These are phyloP conservation scores for Catocala fraxini DNA, from an alignment of 2,888 invertebrate species.

Conservation along the genomic window DNA sequence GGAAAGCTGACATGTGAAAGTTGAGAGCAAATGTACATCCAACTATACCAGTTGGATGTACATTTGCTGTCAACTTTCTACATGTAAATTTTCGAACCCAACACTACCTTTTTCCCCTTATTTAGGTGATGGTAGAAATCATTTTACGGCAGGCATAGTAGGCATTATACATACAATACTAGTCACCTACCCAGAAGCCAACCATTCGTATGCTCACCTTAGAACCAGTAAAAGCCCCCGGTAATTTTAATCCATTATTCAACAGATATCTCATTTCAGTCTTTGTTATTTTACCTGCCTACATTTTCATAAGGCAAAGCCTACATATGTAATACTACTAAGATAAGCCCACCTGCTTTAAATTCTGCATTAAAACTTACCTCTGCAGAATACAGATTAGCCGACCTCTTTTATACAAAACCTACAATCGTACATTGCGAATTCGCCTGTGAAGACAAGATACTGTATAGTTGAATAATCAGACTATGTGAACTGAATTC, in stretches of 20 bases:
- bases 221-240: neutral
- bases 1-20: no score
- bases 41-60: no score
- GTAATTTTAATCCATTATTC: neutral
- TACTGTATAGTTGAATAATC: constrained; percentile 3
- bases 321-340: constrained; percentile 11
- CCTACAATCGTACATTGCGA: constrained; percentile 5
- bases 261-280: constrained; percentile 9
- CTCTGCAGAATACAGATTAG: constrained; percentile 31
- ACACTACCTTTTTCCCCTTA: no score
- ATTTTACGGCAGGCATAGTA: no score
- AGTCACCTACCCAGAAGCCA: no score
- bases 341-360: constrained; percentile 14
- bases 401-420: constrained; percentile 13
- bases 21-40: no score
- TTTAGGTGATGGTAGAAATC: no score
- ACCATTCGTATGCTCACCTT: no score
- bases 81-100: no score
- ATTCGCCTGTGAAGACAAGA: constrained; percentile 12
- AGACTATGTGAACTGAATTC: neutral
- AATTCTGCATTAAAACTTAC: constrained; percentile 23
- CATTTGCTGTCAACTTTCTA: no score
- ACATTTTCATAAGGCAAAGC: constrained; percentile 5
- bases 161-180: no score
- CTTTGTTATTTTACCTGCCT: constrained; percentile 11